phyloP scores from a whole-genome alignment of 2,888 invertebrate species.

The Endotricha flammealis region DNA sequence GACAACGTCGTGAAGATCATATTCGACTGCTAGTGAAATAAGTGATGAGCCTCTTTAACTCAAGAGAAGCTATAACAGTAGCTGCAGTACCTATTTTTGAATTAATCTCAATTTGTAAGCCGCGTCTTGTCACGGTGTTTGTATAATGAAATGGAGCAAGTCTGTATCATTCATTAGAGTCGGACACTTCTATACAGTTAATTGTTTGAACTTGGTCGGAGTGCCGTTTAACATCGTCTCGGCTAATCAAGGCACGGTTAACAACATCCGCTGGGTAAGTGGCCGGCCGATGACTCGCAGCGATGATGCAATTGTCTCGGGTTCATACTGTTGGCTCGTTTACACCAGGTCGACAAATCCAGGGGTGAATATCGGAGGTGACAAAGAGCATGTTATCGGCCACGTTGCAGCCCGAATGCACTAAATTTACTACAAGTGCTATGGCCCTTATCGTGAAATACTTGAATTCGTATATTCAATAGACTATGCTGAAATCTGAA shows the following conservation, averaged over 20 bases:
- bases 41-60: conserved; percentile 10
- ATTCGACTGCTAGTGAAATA: conserved; percentile 1
- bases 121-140: conserved; percentile 72
- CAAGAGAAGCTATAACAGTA: conserved; percentile 27
- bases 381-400: no score
- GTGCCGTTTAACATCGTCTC: conserved; percentile 72
- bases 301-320: conserved; percentile 69
- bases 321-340: conserved; percentile 39
- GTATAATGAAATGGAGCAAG: conserved; percentile 70
- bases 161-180: conserved; percentile 74
- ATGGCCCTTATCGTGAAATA: no score
- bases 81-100: conserved; percentile 51
- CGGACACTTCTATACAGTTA: conserved; percentile 76
- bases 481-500: no score
- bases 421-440: no score
- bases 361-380: no score
- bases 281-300: conserved; percentile 70
- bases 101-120: conserved; percentile 75
- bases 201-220: conserved; percentile 74
- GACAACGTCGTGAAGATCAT: conserved; percentile 1
- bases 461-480: no score
- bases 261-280: conserved; percentile 72
- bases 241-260: conserved; percentile 73
- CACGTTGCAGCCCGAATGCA: no score
- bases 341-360: no score